Base-by-base conservation (phyloP, 1,140 invertebrate genomes). In the Halyomorpha halys region DNA sequence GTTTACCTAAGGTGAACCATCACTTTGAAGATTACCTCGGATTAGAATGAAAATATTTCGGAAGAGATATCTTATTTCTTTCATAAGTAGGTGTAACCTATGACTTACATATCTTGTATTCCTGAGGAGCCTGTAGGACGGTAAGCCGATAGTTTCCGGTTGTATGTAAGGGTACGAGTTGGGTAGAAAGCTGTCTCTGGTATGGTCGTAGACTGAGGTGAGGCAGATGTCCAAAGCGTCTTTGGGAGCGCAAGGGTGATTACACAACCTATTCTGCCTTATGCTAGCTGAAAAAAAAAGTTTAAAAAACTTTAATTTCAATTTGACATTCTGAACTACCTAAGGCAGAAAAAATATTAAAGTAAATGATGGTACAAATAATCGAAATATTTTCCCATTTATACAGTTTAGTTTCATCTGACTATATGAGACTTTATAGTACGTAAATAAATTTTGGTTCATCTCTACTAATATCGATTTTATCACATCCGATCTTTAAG, bases 191-290 rank as follows among this genome's bases (percentile, higher is more conserved):
- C 74, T 68, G 67, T 82, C 82, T 3, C 73, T 72, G 0, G 76
- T 77, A 25, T 85, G 83, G 70, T 84, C 77, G 68, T 84, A 86
- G 0, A 77, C 76, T 0, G 82, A 74, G 27, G 76, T 71, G 44
- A 86, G 69, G 53, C 81, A 72, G 30, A 83, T 76, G 70, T 86
- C 83, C 44, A 85, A 72, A 49, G 78, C 78, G 69, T 85, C 83
- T 63, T 77, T 73, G 9, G 82, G 82, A 51, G 76, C 79, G 71
- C 70, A 81, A 70, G 1, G 73, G 67, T 59, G 66, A 16, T 62
- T 64, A 21, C 61, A 39, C 19, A 21, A 3, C 14, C 45, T 59
- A 23, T 64, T 44, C n/a, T 67, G 66, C n/a, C 66, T 47, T 3
- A 64, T 67, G 59, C 66, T 67, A 6, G 66, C 66, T 67, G 59